Percentiles rank a stretch among this genome's conserved stretches.
phyloP scores from a whole-genome alignment of 2,888 invertebrate species.

The Saturnia japonica region DNA sequence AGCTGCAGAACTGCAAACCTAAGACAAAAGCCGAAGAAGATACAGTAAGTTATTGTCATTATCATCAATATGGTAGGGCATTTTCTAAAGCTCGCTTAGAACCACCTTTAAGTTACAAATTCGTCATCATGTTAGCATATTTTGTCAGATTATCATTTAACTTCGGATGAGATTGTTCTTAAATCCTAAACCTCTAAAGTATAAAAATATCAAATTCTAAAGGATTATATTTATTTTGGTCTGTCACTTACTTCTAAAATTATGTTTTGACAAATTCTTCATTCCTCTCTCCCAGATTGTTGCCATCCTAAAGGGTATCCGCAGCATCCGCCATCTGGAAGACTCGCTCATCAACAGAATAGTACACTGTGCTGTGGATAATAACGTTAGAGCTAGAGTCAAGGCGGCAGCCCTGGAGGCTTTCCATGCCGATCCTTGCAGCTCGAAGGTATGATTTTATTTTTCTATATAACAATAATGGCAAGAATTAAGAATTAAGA shows the following conservation, averaged over 20 bases:
- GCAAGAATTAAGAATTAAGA: neutral
- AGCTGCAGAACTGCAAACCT: slow-evolving; percentile 85
- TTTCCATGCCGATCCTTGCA: slow-evolving; percentile 86
- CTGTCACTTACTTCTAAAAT: neutral
- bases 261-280: neutral
- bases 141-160: neutral
- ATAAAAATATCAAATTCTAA: neutral
- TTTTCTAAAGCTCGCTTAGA: neutral
- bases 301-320: slow-evolving; percentile 89
- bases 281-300: slow-evolving; percentile 72
- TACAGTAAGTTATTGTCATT: slow-evolving; percentile 54
- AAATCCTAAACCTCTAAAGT: neutral
- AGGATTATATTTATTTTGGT: neutral
- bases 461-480: neutral
- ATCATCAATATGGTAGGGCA: neutral
- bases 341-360: slow-evolving; percentile 83
- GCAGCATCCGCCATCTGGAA: slow-evolving; percentile 87
- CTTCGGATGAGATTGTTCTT: neutral
- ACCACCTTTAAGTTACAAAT: neutral
- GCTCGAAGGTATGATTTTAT: slow-evolving; percentile 64
- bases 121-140: neutral
- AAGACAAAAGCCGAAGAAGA: slow-evolving; percentile 86
- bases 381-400: slow-evolving; percentile 84
- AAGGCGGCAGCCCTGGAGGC: slow-evolving; percentile 91
- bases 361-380: slow-evolving; percentile 83